phyloP scores from a whole-genome alignment of 53 echinoderm and acorn worm genomes.

The Pentamera pediparva region DNA sequence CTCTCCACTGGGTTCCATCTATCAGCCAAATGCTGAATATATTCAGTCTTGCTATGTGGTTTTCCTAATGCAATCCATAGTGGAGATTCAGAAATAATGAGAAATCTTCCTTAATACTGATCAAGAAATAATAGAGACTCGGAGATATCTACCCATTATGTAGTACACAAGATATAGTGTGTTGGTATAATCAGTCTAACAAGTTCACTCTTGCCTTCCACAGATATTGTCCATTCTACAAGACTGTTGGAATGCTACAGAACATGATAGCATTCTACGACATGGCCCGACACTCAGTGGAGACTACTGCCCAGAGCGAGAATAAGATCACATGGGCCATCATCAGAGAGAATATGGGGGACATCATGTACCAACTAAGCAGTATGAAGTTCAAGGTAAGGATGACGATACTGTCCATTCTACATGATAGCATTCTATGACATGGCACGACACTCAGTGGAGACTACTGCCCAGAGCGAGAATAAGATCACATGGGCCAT shows the following conservation, averaged over 20 bases:
- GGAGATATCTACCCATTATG: too few relatives aligned
- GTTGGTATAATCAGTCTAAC: neutral
- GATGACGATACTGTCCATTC: conserved; percentile 39
- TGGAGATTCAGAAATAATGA: too few relatives aligned
- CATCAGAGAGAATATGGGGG: conserved; percentile 86
- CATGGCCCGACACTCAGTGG: conserved; percentile 84
- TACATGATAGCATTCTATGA: conserved; percentile 96
- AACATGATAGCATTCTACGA: conserved; percentile 95
- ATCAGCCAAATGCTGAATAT: too few relatives aligned
- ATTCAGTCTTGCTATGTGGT: too few relatives aligned
- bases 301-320: conserved; percentile 91
- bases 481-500: conserved; percentile 92
- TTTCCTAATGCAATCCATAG: too few relatives aligned
- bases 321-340: conserved; percentile 92
- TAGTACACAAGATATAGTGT: neutral
- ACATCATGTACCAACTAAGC: conserved; percentile 91
- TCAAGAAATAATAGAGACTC: too few relatives aligned
- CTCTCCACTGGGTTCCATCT: too few relatives aligned
- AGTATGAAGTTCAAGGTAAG: conserved; percentile 98
- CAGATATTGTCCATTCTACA: conserved; percentile 98
- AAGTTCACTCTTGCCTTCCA: neutral
- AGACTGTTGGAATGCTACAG: conserved; percentile 89
- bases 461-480: conserved; percentile 91
- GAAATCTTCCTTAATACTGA: too few relatives aligned
- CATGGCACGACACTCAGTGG: conserved; percentile 84